phyloP scores from a whole-genome alignment of 1,140 invertebrate genomes.

The Drosophila suzukii region DNA sequence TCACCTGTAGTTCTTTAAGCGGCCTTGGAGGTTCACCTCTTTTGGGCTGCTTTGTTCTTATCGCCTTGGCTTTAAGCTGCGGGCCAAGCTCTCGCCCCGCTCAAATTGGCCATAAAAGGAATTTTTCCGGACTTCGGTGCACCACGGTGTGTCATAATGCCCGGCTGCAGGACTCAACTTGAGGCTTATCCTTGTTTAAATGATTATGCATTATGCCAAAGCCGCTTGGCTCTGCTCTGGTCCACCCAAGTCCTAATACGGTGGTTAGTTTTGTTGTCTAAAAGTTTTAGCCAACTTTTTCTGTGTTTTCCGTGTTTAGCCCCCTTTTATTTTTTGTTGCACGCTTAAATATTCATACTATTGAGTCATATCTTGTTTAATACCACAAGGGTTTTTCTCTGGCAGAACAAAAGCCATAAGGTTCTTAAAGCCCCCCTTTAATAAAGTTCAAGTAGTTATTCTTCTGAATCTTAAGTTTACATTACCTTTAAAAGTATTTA shows the following conservation, averaged over 20 bases:
- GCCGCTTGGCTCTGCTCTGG: slow-evolving; percentile 29
- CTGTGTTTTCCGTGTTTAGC: slow-evolving; percentile 5
- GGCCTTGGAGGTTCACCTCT: slow-evolving; percentile 8
- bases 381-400: slow-evolving; percentile 8
- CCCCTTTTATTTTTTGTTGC: slow-evolving; percentile 19
- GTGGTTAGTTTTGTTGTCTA: slow-evolving; percentile 36
- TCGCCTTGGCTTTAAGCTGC: slow-evolving; percentile 55
- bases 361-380: slow-evolving; percentile 51
- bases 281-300: slow-evolving; percentile 54
- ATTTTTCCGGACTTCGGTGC: slow-evolving; percentile 46
- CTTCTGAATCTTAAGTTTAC: neutral
- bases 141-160: slow-evolving; percentile 50
- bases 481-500: slow-evolving; percentile 13
- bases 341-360: slow-evolving; percentile 69
- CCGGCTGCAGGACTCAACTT: slow-evolving; percentile 20
- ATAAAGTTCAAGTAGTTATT: slow-evolving; percentile 3
- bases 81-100: slow-evolving; percentile 47
- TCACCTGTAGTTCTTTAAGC: slow-evolving; percentile 36
- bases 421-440: neutral
- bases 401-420: neutral
- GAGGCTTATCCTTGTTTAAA: slow-evolving; percentile 72
- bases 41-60: slow-evolving; percentile 44
- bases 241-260: slow-evolving; percentile 26
- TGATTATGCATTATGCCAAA: slow-evolving; percentile 74
- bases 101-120: slow-evolving; percentile 72